Base-by-base conservation (phyloP, 2,113 vertebrate species). In the Thymallus thymallus region DNA sequence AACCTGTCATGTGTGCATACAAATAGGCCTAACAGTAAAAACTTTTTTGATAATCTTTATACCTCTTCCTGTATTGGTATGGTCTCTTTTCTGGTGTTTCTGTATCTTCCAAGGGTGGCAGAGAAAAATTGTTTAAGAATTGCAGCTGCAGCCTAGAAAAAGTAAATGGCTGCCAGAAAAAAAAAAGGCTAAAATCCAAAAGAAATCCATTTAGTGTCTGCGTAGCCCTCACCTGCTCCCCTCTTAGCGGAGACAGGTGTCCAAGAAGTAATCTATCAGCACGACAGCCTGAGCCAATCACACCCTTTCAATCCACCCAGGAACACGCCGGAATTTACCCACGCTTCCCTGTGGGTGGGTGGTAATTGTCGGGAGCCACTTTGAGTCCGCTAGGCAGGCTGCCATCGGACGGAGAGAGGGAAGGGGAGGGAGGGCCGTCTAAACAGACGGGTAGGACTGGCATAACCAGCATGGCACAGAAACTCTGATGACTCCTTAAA, bases 401-500 rank as follows among this genome's bases (percentile, higher is more conserved):
- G 86, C 83, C 82, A 79, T 10, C 71, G 80, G 84, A 88, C 45
- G 20, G 63, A 18, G 63, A 20, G 55, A 5, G 63, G 56, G 71
- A 64, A 45, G 22, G 24, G 45, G 14, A 41, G 14, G 48, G n/a
- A n/a, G n/a, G n/a, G 48, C 73, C 26, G 71, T 63, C 68, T 68
- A 73, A 79, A 80, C 78, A 89, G 83, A 87, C 71, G 67, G 75
- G 72, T 71, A 60, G 80, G 79, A 80, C 83, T 71, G 76, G 83
- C 74, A 48, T 45, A 26, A 78, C 69, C 48, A 82, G 69, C 6
- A n/a, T 32, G 61, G 69, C 67, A 35, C 56, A 69, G 76, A 64
- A 84, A 90, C 87, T 76, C 66, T 69, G 83, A 90, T 87, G 88
- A 90, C 74, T 87, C 79, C 72, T 84, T 75, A 29, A 76, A 83